Percentiles rank a stretch among this genome's conserved stretches.
These are phyloP conservation scores for Crotalus tigris DNA, from an alignment of 2,113 vertebrate genomes.

Conservation along the genomic window DNA sequence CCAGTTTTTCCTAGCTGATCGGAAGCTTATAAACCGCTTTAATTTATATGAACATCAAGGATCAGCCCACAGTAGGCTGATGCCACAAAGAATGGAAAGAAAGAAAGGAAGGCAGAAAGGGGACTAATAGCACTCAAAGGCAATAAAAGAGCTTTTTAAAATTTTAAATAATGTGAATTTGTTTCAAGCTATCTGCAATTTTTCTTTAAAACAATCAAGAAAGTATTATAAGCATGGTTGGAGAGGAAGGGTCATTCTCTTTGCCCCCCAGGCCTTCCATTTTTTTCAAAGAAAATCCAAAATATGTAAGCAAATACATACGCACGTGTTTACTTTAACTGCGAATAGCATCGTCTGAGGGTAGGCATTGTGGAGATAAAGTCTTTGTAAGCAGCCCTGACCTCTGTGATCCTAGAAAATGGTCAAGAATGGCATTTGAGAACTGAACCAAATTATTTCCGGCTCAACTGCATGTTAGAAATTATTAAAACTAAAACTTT, in stretches of 20 bases:
- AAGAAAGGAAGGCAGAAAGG: not conserved
- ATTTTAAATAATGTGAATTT: not conserved
- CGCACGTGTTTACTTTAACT: not conserved
- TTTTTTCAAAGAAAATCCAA: not conserved
- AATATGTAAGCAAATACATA: not conserved
- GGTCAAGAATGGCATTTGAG: not conserved
- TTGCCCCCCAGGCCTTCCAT: not conserved
- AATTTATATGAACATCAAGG: not conserved
- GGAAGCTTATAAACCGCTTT: conserved; percentile 8
- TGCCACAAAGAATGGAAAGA: not conserved
- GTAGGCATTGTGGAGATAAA: not conserved
- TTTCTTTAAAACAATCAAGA: not conserved
- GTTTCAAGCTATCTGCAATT: not conserved
- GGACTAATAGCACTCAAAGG: not conserved
- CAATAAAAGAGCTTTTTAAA: not conserved
- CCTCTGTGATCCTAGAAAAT: not conserved
- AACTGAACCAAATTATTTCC: not conserved
- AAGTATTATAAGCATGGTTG: not conserved
- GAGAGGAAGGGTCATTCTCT: not conserved
- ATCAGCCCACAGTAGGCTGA: not conserved
- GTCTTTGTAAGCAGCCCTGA: not conserved
- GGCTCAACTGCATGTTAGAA: not conserved
- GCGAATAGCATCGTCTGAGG: not conserved
- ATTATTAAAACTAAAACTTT: not conserved
- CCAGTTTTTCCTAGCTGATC: conserved; percentile 30